Base-by-base conservation (phyloP, 2,113 vertebrate species). In the Gasterosteus aculeatus region DNA sequence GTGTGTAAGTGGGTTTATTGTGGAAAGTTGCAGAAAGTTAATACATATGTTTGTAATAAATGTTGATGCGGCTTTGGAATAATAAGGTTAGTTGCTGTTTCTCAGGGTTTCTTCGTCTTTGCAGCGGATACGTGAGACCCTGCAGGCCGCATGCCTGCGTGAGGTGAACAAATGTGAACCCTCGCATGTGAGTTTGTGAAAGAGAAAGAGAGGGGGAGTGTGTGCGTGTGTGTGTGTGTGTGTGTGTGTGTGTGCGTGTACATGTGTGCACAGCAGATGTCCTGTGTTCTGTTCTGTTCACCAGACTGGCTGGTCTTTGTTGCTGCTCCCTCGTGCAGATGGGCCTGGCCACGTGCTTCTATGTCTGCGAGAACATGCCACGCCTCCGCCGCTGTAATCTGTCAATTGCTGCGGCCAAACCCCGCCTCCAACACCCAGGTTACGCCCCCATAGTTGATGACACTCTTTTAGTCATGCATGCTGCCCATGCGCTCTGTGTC, bases 281-380 rank as follows among this genome's bases (percentile, higher is more conserved):
- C 91, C 81, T 82, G 78, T 86, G 90, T 73, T 74, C 80, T 77
- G 75, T 76, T 83, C 75, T 80, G 60, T 76, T 82, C 76, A 46
- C 51, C 68, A 84, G 83, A 91, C 91, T 89, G 87, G 75, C 81
- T 90, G 90, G 70, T 88, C 91, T 92, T 93, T 94, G 91, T 92
- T 88, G 91, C 84, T 91, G 91, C 90, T 87, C 83, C 86, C 91
- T 92, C 88, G 85, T 92, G 91, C 91, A 90, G 87, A 90, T 72
- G 73, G 81, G 69, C 51, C 71, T 72, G 68, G 86, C 92, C 93
- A 93, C 91, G 92, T 93, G 93, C 85, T 85, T 73, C 44, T 80
- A 75, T 83, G 89, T 90, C 88, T 84, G 85, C 79, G 31, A 75
- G 69, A 18, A 62, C 54, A 84, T 77, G 67, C 75, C 84, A 73